phyloP scores from a whole-genome alignment of 92 coral and sea anemone genomes.

The Parazoanthus atlanticus region DNA sequence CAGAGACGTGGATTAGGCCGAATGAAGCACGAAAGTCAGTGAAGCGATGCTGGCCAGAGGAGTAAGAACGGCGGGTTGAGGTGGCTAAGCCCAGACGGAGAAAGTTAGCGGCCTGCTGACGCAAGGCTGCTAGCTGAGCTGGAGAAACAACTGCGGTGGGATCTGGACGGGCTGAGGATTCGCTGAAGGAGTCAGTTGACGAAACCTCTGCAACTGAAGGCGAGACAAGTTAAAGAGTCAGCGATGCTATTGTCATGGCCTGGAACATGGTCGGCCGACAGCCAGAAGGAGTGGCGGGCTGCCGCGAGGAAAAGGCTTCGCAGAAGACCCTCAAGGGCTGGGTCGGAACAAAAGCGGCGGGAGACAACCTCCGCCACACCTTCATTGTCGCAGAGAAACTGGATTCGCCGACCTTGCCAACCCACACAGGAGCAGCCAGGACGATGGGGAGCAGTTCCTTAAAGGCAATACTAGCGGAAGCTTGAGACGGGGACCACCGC shows the following conservation, averaged over 20 bases:
- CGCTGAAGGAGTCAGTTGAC: too few relatives aligned
- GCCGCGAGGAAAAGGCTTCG: constrained; percentile 28
- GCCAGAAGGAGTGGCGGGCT: constrained; percentile 21
- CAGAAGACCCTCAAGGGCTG: too few relatives aligned
- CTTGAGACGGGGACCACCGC: constrained; percentile 1
- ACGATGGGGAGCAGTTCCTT: constrained; percentile 50
- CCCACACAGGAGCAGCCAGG: constrained; percentile 16
- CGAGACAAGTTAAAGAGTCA: constrained; percentile 34
- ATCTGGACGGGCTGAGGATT: too few relatives aligned
- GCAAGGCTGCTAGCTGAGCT: background rate
- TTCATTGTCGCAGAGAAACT: too few relatives aligned
- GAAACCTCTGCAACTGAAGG: background rate
- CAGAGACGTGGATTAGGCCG: background rate
- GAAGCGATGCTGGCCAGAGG: constrained; percentile 39
- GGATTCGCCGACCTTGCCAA: background rate
- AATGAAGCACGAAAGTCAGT: constrained; percentile 1
- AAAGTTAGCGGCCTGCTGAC: background rate
- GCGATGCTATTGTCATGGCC: constrained; percentile 41
- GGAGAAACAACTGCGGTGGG: background rate
- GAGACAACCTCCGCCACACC: too few relatives aligned
- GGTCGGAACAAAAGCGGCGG: too few relatives aligned
- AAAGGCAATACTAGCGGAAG: background rate
- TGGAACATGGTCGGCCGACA: constrained; percentile 42
- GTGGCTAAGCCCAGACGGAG: background rate
- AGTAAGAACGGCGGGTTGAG: constrained; percentile 39